Evolutionary conservation across 2,888 invertebrate genomes (phyloP), one percentile per base, ranked within the genome.

Genomic region (Osmoderma eremita): DNA sequence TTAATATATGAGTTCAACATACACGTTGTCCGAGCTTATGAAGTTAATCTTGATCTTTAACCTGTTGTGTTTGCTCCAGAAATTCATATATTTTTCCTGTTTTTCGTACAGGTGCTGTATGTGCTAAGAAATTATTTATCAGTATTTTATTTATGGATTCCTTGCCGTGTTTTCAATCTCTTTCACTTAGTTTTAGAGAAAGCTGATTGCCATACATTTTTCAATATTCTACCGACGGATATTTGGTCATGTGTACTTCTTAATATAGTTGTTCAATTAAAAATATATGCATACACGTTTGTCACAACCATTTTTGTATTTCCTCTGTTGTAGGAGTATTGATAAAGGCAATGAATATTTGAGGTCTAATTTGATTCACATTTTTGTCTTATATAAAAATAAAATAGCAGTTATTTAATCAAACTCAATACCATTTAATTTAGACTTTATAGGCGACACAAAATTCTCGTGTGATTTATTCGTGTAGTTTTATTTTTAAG

Each of bases 401-500:
- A 8, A 30, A 24, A 30, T 30, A 30, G 2, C 10, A 30, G 10
- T 30, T 30, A 30, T 30, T 2, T 10, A 6, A 30, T 30, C 30
- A 6, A 30, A 30, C 6, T 30, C 30, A 30, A 30, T 10, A 30
- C 6, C 2, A 6, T 3, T 42, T 17, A 36, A 62, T 38, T 49
- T 49, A 38, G 8, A 36, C 13, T 36, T 45, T 49, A 10, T 12
- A 30, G 17, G 54, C 54, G 54, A 54, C 18, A 30, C 17, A 15
- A 65, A 56, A 56, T 56, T 56, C 61, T 51, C 18, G n/a, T 15
- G 53, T 53, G 58, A 67, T 67, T 64, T 63, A 67, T 58, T 68
- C 62, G 50, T 58, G 63, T 56, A 50, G 67, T 65, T 68, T 64
- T 62, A 67, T 69, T 70, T 70, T 69, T 69, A 77, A 77, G 77